These are phyloP conservation scores for Tetropium fuscum DNA, from an alignment of 2,888 invertebrate species.

Conservation along the genomic window DNA sequence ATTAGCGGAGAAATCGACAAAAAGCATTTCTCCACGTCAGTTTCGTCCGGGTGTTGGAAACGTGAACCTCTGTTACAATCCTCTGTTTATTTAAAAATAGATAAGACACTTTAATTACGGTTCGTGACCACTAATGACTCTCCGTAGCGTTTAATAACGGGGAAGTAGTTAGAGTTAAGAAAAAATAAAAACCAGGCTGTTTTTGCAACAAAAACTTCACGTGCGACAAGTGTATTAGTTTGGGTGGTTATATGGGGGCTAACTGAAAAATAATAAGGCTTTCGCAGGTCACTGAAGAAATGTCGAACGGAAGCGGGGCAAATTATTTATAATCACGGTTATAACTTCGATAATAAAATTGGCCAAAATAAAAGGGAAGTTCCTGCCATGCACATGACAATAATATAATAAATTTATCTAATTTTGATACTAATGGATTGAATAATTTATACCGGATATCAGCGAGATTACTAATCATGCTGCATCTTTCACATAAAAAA, in stretches of 20 bases:
- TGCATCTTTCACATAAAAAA: no score
- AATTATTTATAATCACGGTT: no score
- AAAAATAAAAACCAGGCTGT: constrained; percentile 15
- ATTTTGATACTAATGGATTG: no score
- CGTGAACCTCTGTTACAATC: constrained; percentile 20
- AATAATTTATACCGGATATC: no score
- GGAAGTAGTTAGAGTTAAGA: constrained; percentile 30
- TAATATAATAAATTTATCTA: no score
- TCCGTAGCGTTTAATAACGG: constrained; percentile 33
- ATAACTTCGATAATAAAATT: no score
- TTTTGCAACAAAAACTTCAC: constrained; percentile 21
- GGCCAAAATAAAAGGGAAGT: no score
- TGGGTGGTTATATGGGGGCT: constrained; percentile 1
- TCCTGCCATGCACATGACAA: no score
- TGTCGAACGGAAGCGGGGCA: constrained; percentile 2
- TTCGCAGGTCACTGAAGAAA: not conserved
- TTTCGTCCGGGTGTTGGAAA: constrained; percentile 14
- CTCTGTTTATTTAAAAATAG: constrained; percentile 50
- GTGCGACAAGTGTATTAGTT: constrained; percentile 21
- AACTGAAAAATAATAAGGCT: constrained; percentile 14
- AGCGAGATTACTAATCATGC: no score
- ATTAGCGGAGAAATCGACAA: constrained; percentile 11
- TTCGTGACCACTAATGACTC: constrained; percentile 52
- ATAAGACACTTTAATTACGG: constrained; percentile 53
- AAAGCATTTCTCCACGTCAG: constrained; percentile 8